phyloP scores from a whole-genome alignment of 2,888 invertebrate genomes.

The Hartigia nigra region DNA sequence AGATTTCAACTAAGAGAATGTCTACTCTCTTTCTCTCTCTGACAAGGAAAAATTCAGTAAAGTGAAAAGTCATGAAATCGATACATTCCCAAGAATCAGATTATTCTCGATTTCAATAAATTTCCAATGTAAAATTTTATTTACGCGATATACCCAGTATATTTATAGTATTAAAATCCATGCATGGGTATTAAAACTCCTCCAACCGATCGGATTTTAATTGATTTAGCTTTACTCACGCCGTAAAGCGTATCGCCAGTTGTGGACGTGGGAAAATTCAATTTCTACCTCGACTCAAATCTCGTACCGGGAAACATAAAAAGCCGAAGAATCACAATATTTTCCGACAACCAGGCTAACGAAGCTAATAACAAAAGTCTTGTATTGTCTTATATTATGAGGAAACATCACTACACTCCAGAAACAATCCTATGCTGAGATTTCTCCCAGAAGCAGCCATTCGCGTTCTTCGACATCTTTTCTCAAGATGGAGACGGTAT shows the following conservation, averaged over 20 bases:
- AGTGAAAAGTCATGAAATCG: not conserved
- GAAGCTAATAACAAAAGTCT: not conserved
- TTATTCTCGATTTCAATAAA: not conserved
- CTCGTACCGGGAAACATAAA: too few species aligned
- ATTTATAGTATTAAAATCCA: not conserved
- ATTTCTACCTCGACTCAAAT: not conserved
- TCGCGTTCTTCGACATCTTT: not conserved
- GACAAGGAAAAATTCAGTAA: not conserved
- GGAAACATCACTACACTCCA: not conserved
- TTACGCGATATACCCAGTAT: not conserved
- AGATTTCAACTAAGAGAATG: not conserved
- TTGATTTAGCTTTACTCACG: too few species aligned
- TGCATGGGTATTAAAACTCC: not conserved
- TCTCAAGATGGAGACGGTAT: slow-evolving; percentile 9
- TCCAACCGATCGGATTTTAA: too few species aligned
- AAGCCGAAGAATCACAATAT: not conserved
- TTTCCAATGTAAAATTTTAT: not conserved
- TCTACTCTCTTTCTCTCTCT: not conserved
- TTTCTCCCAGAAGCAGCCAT: not conserved
- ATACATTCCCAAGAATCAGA: not conserved
- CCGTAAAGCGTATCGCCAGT: not conserved
- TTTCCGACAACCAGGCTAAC: not conserved
- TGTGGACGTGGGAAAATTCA: not conserved
- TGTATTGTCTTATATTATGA: not conserved
- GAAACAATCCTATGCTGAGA: not conserved